Evolutionary conservation across 1,140 invertebrate genomes (phyloP).

Genomic region (Eulimnadia texana): DNA sequence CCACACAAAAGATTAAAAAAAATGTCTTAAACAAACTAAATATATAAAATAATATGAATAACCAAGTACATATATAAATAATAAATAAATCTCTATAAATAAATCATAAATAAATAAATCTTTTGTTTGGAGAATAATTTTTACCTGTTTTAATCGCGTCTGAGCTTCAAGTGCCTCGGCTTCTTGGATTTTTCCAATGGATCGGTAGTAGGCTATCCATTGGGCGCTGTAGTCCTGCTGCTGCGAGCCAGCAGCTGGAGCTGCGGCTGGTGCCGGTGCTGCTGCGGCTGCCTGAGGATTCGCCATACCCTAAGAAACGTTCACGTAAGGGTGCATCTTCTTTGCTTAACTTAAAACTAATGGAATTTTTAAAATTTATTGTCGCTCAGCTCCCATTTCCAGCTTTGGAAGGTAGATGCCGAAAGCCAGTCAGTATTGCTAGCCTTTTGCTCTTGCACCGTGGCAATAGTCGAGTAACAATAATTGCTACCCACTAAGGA

Average conservation of each 20-base stretch:
- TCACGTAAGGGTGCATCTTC: too few relatives aligned
- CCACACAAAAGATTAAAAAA: too few relatives aligned
- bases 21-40: too few relatives aligned
- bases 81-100: background rate
- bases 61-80: background rate
- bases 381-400: background rate
- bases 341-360: too few relatives aligned
- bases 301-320: background rate
- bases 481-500: background rate
- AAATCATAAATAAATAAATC: background rate
- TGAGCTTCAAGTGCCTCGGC: constrained; percentile 66
- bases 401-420: background rate
- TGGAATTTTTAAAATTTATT: background rate
- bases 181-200: constrained; percentile 73
- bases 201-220: constrained; percentile 95
- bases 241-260: constrained; percentile 3
- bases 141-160: constrained; percentile 8
- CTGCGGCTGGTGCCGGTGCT: constrained; percentile 20
- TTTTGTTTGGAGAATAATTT: background rate
- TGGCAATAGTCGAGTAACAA: background rate
- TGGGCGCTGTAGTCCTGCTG: constrained; percentile 90
- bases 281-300: constrained; percentile 2
- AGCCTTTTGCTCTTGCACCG: background rate
- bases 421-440: background rate
- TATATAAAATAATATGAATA: background rate